Base-by-base conservation (phyloP, 2,888 invertebrate genomes). In the Erynnis tages region DNA sequence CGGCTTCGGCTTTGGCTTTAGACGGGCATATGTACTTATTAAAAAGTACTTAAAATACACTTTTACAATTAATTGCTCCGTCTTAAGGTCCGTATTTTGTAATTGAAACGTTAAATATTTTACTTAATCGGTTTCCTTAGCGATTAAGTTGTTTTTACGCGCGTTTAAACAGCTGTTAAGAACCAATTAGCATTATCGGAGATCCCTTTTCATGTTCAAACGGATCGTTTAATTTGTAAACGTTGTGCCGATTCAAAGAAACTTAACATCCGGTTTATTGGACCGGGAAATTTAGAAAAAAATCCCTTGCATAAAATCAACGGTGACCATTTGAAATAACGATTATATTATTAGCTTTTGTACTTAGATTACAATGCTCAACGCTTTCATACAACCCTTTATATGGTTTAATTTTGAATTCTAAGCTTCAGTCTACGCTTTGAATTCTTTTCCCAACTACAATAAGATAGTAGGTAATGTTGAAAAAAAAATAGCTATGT, bases 111-210 rank as follows among this genome's bases (percentile, higher is more conserved):
- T 60, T 61, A 59, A 67, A 60, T 62, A 67, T 73, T 76, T 67
- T 59, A 64, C 60, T 65, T 67, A 71, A 71, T 71, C 66, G 65
- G 55, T 58, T 60, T 59, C 47, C 54, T 58, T 54, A 57, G 55
- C 65, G 65, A 76, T 78, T 75, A 74, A 67, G 56, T 62, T 54
- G 67, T 70, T 71, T 77, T 77, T 68, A 78, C 68, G 63, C 61
- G 53, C 68, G 61, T 66, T 74, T 73, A 73, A 73, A 66, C 67
- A 73, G 67, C 69, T 73, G 73, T 77, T 76, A 69, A 71, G 64
- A 59, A 63, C 60, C 74, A 76, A 81, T 83, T 81, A 80, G 65
- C 69, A 74, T 76, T 71, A 75, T 73, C 65, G 69, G 65, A 68
- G 69, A 73, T 74, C 78, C 71, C 64, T 70, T 75, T 70, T 61